phyloP scores from a whole-genome alignment of 2,797 vertebrate species.

The Huso huso region DNA sequence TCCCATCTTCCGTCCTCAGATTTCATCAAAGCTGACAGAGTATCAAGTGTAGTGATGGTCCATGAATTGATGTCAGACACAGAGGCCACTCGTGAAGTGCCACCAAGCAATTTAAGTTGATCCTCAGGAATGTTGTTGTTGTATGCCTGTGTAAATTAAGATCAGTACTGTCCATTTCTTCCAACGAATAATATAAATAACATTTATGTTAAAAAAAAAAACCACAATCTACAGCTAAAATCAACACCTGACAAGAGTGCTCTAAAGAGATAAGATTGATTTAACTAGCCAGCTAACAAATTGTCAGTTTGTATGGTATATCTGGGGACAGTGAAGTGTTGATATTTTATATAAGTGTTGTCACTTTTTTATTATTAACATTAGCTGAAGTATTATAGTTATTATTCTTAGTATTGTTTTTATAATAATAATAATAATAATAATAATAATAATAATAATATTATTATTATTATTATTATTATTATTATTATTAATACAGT shows the following conservation, averaged over 20 bases:
- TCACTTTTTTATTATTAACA: neutral
- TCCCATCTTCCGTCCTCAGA: constrained; percentile 41
- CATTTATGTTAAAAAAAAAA: constrained; percentile 7
- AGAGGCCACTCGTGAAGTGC: constrained; percentile 43
- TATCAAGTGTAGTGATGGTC: constrained; percentile 50
- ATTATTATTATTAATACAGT: neutral
- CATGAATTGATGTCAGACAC: constrained; percentile 40
- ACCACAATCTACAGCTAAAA: neutral
- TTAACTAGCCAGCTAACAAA: no score
- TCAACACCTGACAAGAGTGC: neutral
- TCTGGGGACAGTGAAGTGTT: no score
- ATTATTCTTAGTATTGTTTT: no score
- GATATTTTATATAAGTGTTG: neutral
- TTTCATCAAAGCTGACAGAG: constrained; percentile 47
- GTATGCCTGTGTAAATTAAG: constrained; percentile 32
- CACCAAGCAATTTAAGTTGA: constrained; percentile 46
- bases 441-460: neutral
- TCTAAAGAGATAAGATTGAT: neutral
- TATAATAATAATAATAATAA: no score
- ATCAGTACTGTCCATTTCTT: neutral
- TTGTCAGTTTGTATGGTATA: no score
- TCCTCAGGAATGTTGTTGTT: constrained; percentile 35
- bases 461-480: constrained; percentile 17
- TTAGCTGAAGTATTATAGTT: neutral
- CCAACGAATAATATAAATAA: neutral